Base-by-base conservation (phyloP, 2,888 invertebrate species). In the Athalia rosae region DNA sequence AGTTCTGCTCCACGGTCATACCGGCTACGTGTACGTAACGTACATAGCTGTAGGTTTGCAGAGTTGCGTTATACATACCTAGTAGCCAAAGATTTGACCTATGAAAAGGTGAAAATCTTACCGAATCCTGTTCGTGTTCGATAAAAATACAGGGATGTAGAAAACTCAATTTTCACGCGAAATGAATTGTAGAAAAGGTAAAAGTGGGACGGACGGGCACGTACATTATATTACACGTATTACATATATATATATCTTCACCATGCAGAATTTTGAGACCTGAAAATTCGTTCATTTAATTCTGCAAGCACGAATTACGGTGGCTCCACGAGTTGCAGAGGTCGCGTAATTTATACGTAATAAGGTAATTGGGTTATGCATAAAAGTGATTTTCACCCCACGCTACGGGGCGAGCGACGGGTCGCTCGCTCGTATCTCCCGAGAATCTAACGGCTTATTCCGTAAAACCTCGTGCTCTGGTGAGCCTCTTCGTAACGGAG, bases 291-390 rank as follows among this genome's bases (percentile, higher is more conserved):
- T 28, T 15, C 15, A 53, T 53, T 28, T 67, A 67, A 67, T 67
- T 67, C 50, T 41, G 28, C 28, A 5, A 41, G 67, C 67, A 67
- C 41, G 53, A 67, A 67, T 67, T 53, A 53, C 50, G 53, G 50
- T 28, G 67, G 50, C 67, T 67, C 67, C 15, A 67, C 53, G 67
- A 53, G 67, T 67, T 53, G 67, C 48, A 67, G 67, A 67, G 53
- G 53, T 67, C 50, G 53, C 67, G 50, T 67, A 67, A 53, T 67
- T 67, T 67, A 67, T 48, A 67, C 67, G 53, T 67, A 53, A 67
- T 50, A 41, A 50, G 9, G 50, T 67, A 67, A 67, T 67, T 67
- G 50, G 67, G 48, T 67, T 67, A 53, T 53, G 67, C 15, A 53
- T 53, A 67, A 67, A 67, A 53, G 15, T 67, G 67, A 67, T 67